Evolutionary conservation across 2,113 vertebrate genomes (phyloP).

Genomic region (Oophaga pumilio): DNA sequence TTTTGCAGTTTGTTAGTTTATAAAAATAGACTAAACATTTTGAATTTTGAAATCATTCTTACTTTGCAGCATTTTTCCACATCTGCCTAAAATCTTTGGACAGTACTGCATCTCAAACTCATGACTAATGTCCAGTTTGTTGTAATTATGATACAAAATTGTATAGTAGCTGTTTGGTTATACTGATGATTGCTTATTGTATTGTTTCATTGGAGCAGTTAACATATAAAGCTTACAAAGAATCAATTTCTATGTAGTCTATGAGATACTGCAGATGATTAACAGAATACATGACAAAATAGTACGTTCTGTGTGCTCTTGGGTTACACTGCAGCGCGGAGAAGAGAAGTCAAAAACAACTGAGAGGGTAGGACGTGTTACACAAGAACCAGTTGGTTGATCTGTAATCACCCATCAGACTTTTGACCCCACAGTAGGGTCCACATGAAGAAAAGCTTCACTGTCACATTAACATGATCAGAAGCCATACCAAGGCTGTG

Average conservation of each 20-base stretch:
- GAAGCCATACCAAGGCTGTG: not conserved
- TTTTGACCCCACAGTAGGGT: not conserved
- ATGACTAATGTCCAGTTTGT: too few species aligned
- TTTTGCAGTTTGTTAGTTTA: too few species aligned
- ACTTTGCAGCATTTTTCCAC: too few species aligned
- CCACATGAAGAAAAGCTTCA: not conserved
- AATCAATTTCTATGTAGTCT: not conserved
- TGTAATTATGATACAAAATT: too few species aligned
- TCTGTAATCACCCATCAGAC: not conserved
- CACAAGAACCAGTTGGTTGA: not conserved
- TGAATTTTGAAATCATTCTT: too few species aligned
- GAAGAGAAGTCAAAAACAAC: not conserved
- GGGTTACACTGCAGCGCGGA: not conserved
- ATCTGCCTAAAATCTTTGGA: too few species aligned
- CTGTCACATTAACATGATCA: not conserved
- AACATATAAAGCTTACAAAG: not conserved
- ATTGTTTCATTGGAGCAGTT: not conserved
- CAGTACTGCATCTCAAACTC: too few species aligned
- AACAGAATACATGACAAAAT: conserved; percentile 19
- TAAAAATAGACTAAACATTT: too few species aligned
- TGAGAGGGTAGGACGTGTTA: not conserved
- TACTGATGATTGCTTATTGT: too few species aligned
- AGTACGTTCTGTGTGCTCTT: not conserved
- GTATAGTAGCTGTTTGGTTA: too few species aligned
- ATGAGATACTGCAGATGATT: not conserved